These are phyloP conservation scores for Acipenser oxyrinchus DNA, from an alignment of 2,797 vertebrate species.

Conservation along the genomic window DNA sequence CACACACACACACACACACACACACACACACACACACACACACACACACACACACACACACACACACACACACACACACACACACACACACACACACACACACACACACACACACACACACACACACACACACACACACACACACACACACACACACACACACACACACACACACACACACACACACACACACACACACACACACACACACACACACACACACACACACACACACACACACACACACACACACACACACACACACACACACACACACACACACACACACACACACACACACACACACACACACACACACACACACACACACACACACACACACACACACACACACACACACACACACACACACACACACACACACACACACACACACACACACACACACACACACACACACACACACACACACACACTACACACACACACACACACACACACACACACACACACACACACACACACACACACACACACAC, in stretches of 20 bases:
- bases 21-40: not conserved
- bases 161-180: not conserved
- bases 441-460: not conserved
- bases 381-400: not conserved
- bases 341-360: not conserved
- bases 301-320: not conserved
- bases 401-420: not conserved
- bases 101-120: not conserved
- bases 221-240: not conserved
- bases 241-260: not conserved
- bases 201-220: not conserved
- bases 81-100: not conserved
- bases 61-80: not conserved
- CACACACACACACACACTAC: not conserved
- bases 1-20: not conserved
- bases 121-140: not conserved
- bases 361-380: not conserved
- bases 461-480: not conserved
- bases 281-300: not conserved
- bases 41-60: not conserved
- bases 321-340: not conserved
- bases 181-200: not conserved
- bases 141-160: not conserved
- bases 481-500: not conserved
- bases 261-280: not conserved